Base-by-base conservation (phyloP, 2,888 invertebrate species). In the Nineta flava region DNA sequence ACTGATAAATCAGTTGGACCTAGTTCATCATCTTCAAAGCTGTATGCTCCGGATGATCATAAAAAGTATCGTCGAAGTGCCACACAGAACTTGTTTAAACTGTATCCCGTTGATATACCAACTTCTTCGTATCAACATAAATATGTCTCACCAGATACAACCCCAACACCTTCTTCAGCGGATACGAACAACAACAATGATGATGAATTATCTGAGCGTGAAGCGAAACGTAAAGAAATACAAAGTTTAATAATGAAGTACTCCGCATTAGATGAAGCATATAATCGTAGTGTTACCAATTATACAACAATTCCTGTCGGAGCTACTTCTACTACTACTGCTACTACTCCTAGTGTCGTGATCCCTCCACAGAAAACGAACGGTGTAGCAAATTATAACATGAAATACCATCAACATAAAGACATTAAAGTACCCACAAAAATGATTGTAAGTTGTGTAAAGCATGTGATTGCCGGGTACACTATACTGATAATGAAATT, bases 171-270 rank as follows among this genome's bases (percentile, higher is more conserved):
- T 9, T 72, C 73, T 15, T 72, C 72, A 9, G 70, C 72, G 38
- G 69, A 69, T 45, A 6, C 26, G 7, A 60, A 63, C 2, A 38
- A 35, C 16, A n/a, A 41, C 26, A 19, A 13, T 6, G 80, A 81
- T 60, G 72, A 72, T 53, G 71, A 73, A 19, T 66, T 78, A 46
- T 74, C 75, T 55, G 87, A 88, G 56, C 73, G 88, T 43, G 86
- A 87, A 63, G 82, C 83, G 9, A 80, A 82, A 58, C 76, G 88
- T 35, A 87, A 87, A 60, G 88, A 90, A 62, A 86, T 87, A 52
- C 83, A 86, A 63, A 80, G 81, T 58, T 70, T 90, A 52, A 86
- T 87, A 53, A 75, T 82, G 72, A 88, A 87, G 64, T 88, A 88
- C 64, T 81, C 85, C 31, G 84, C 83, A 44, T 69, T 87, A 55